Evolutionary conservation across 2,113 vertebrate species (phyloP), one percentile per base, ranked within the genome.

Genomic region (Anguilla japonica): DNA sequence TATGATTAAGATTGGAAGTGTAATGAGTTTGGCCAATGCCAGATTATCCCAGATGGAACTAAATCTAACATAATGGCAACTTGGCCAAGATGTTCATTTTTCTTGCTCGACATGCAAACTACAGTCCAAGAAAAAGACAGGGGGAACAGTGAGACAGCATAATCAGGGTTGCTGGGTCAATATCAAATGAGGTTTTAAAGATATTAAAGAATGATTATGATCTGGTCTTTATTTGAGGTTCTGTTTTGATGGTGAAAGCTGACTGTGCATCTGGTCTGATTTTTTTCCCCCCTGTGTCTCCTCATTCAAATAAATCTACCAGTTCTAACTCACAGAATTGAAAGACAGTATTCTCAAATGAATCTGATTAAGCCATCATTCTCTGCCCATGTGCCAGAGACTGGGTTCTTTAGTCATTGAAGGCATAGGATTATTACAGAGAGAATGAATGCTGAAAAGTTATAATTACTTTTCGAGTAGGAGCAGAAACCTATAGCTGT

Each of bases 1-100:
- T 84, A 79, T 84, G 84, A 78, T 84, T 78, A 79, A 84, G 67
- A 78, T 79, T 41, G 14, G 84, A 79, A 26, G 14, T 53, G 84
- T n/a, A 84, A 50, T 84, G 15, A 78, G 41, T 46, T 18, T 41
- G 40, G 22, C n/a, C 67, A 71, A 43, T 84, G 57, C 75, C 22
- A 84, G 83, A 67, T 84, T 46, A 78, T 40, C 67, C 75, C 41
- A 78, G 75, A n/a, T 84, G 71, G 84, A 41, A 26, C 43, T 50
- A 84, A 40, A 50, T 43, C 63, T 71, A 63, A 84, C 83, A 79
- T 14, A 29, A 0, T 34, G n/a, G 67, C 43, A 79, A 34, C 75
- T 84, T 78, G 75, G 29, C 16, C 43, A 84, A 75, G 71, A 67
- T 20, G 18, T 67, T 26, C 60, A 67, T 22, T 67, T 26, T 67